phyloP scores from a whole-genome alignment of 2,888 invertebrate species.

The Agrotis clavis region DNA sequence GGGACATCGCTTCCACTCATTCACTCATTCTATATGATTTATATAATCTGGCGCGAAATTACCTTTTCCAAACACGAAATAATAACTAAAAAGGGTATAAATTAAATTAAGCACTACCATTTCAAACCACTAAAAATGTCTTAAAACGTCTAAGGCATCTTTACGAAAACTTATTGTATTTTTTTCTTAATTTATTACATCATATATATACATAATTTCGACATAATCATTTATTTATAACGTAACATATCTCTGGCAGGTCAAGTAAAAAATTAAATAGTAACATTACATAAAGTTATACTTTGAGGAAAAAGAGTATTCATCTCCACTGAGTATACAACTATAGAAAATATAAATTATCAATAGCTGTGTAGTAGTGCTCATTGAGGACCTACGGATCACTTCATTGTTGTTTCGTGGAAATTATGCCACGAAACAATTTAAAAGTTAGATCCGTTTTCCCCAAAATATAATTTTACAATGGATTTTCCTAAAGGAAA shows the following conservation, averaged over 20 bases:
- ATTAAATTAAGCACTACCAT: constrained; percentile 76
- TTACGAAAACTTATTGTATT: constrained; percentile 90
- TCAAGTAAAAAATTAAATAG: constrained; percentile 79
- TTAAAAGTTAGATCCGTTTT: constrained; percentile 28
- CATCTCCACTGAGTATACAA: constrained; percentile 19
- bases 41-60: constrained; percentile 49
- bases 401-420: not conserved
- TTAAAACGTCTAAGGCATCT: constrained; percentile 88
- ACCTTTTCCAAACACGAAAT: constrained; percentile 56
- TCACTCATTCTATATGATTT: constrained; percentile 41
- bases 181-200: constrained; percentile 90
- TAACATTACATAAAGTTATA: constrained; percentile 66
- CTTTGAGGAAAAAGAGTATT: constrained; percentile 46
- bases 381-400: not conserved
- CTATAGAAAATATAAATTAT: constrained; percentile 14
- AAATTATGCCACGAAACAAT: constrained; percentile 13
- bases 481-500: constrained; percentile 58
- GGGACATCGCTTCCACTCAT: constrained; percentile 57
- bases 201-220: constrained; percentile 91
- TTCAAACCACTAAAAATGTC: constrained; percentile 80
- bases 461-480: constrained; percentile 61
- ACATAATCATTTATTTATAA: constrained; percentile 87
- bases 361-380: constrained; percentile 6
- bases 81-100: constrained; percentile 75
- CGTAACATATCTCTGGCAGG: constrained; percentile 87